Base-by-base conservation (phyloP, 2,888 invertebrate genomes). In the Amitus sp. region DNA sequence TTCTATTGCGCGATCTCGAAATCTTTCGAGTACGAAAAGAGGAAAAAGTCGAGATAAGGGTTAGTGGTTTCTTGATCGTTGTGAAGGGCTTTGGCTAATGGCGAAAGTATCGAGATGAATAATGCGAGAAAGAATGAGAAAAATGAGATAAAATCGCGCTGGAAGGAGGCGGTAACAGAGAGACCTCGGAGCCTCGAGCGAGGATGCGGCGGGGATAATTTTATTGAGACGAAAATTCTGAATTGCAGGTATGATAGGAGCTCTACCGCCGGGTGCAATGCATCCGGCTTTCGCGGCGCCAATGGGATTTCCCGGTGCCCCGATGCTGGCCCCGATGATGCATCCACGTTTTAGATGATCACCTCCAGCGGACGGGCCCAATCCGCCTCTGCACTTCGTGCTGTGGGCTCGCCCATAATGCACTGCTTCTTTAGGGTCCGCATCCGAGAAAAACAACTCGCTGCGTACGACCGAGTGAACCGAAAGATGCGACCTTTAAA, bases 301-400 rank as follows among this genome's bases (percentile, higher is more conserved):
- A 68, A 84, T 84, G 82, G 83, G 82, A 59, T 86, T 86, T 75
- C 86, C 84, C 56, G 85, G 84, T 67, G 84, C 80, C 68, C 84
- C 83, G 62, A 83, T 84, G 82, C 78, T 85, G 77, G 84, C 87
- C 71, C 87, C 86, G 65, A 87, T 89, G 87, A 91, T 94, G 92
- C 92, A 91, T 84, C 93, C 93, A 72, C 90, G 93, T 84, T 94
- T 88, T 87, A 92, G 93, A 88, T 94, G 93, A 92, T 90, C 89
- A 84, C 87, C 87, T 79, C 82, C 84, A 65, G 79, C 81, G 78
- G 84, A 83, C 82, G 84, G 84, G 80, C 78, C 79, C 83, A 83
- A 77, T 79, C 82, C 83, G 82, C 82, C 82, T 73, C 78, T 83
- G 83, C 83, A 84, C 82, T 84, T 85, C 80, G 86, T 85, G 77